Percentiles rank a stretch among this genome's conserved stretches.
Conservation (phyloP, 2,113 vertebrate genomes). For the Myxocyprinus asiaticus region DNA sequence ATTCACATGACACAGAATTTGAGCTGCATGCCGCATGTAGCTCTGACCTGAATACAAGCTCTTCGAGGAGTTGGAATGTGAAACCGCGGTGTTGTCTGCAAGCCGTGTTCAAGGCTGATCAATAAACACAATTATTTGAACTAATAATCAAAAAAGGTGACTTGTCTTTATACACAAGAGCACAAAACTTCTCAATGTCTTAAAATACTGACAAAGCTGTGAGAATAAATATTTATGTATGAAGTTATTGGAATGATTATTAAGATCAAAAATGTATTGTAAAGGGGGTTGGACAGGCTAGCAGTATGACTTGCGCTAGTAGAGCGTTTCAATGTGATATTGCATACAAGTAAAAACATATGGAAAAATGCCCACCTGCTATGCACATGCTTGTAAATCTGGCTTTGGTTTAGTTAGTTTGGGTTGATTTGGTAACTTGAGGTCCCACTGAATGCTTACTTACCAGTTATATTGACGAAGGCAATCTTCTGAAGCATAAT, state of each 20-base stretch:
- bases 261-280: background rate
- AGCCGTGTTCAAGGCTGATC: constrained; percentile 57
- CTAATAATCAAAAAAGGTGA: background rate
- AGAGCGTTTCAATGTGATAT: constrained; percentile 27
- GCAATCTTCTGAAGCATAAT: background rate
- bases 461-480: constrained; percentile 19
- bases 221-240: no score
- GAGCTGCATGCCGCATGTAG: constrained; percentile 75
- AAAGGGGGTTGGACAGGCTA: background rate
- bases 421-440: constrained; percentile 44
- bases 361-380: constrained; percentile 29
- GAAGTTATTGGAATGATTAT: constrained; percentile 22
- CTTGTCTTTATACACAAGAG: background rate
- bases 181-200: no score
- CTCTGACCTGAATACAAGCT: constrained; percentile 83
- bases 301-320: background rate
- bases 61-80: constrained; percentile 82
- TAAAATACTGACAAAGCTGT: no score
- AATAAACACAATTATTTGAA: constrained; percentile 1
- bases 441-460: constrained; percentile 31
- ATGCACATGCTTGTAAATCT: constrained; percentile 60
- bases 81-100: constrained; percentile 78
- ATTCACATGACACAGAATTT: constrained; percentile 77
- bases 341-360: background rate
- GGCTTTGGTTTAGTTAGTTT: constrained; percentile 73